phyloP scores from a whole-genome alignment of 2,888 invertebrate species.

The Phalera bucephala region DNA sequence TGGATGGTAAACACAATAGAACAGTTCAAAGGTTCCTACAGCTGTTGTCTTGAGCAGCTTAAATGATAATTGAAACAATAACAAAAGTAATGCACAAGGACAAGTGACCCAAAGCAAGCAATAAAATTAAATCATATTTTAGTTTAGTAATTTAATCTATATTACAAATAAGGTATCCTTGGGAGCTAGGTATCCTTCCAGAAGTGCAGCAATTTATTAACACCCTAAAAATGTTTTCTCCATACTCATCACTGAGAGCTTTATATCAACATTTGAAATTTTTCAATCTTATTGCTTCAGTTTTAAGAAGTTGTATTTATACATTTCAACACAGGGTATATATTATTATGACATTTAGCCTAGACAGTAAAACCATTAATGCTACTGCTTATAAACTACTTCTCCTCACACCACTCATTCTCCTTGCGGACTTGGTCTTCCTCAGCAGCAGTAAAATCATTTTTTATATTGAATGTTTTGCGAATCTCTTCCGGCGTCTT shows the following conservation, averaged over 20 bases:
- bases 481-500: conserved; percentile 99
- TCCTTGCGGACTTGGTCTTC: conserved; percentile 99
- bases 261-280: no score
- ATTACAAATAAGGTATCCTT: conserved; percentile 14
- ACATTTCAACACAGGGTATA: no score
- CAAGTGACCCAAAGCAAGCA: no score
- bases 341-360: conserved; percentile 17
- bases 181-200: background rate
- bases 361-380: conserved; percentile 23
- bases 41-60: no score
- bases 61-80: no score
- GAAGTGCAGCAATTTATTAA: background rate
- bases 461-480: conserved; percentile 98
- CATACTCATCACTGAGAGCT: no score
- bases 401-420: conserved; percentile 97
- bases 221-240: background rate
- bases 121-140: conserved; percentile 2
- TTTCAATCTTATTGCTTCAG: no score
- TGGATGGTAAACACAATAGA: no score
- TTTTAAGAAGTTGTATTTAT: no score
- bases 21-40: no score
- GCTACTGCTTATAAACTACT: conserved; percentile 66
- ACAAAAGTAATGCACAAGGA: no score
- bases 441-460: conserved; percentile 97
- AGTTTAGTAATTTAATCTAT: conserved; percentile 23